phyloP scores from a whole-genome alignment of 2,888 invertebrate species.

The Drosophila acutilabella region DNA sequence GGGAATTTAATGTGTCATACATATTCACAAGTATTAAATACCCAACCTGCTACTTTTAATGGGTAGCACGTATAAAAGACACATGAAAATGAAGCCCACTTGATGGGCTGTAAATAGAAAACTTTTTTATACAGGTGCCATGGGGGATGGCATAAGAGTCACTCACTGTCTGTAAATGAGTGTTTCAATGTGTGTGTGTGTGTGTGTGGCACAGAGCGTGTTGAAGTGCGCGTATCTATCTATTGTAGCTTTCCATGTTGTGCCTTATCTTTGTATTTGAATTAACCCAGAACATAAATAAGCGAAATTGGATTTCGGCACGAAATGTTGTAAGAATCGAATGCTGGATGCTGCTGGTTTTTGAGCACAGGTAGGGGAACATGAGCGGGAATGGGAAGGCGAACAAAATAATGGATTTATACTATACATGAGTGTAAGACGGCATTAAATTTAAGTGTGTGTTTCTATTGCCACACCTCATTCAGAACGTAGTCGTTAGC shows the following conservation, averaged over 20 bases:
- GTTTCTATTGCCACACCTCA: slow-evolving; percentile 15
- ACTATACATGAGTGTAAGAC: slow-evolving; percentile 16
- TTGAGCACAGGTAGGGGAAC: neutral
- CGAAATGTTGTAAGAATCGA: slow-evolving; percentile 30
- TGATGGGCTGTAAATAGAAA: slow-evolving; percentile 74
- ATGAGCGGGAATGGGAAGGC: neutral
- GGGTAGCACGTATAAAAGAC: slow-evolving; percentile 4
- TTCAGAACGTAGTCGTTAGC: slow-evolving; percentile 10
- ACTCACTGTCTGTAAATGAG: neutral
- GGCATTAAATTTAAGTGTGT: slow-evolving; percentile 30
- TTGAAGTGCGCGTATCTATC: slow-evolving; percentile 49
- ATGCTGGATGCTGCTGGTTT: slow-evolving; percentile 17
- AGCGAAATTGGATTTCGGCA: slow-evolving; percentile 69
- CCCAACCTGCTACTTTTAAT: neutral
- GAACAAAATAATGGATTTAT: slow-evolving; percentile 27
- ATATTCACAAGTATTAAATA: too few species aligned
- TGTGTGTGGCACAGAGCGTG: slow-evolving; percentile 23
- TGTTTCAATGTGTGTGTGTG: neutral
- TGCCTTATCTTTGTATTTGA: slow-evolving; percentile 73
- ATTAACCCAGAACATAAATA: slow-evolving; percentile 71
- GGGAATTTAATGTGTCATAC: too few species aligned
- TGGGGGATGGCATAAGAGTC: neutral
- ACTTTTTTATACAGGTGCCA: slow-evolving; percentile 64
- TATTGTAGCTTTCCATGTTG: slow-evolving; percentile 49
- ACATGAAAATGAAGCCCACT: slow-evolving; percentile 57